These are phyloP conservation scores for Excalfactoria chinensis DNA, from an alignment of 2,113 vertebrate species.

Conservation along the genomic window DNA sequence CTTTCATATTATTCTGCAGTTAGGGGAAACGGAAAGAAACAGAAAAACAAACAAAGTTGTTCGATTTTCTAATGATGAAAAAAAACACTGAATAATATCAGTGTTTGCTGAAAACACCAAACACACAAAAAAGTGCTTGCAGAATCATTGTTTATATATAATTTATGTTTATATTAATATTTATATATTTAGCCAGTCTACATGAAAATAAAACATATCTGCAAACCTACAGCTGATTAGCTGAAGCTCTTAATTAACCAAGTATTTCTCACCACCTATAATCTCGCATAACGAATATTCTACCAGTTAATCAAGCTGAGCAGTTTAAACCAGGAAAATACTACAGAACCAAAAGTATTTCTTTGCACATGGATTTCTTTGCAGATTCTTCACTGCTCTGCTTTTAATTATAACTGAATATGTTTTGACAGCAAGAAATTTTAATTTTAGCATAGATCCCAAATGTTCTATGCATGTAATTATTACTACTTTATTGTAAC, in stretches of 20 bases:
- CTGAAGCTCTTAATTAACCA: slow-evolving; percentile 58
- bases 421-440: neutral
- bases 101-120: neutral
- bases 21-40: neutral
- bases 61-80: too few relatives aligned
- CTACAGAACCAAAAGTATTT: slow-evolving; percentile 3
- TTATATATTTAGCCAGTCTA: neutral
- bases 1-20: neutral
- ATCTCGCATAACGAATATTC: slow-evolving; percentile 62
- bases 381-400: neutral
- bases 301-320: slow-evolving; percentile 54
- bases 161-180: too few relatives aligned
- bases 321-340: slow-evolving; percentile 44
- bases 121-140: neutral
- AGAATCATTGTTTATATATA: neutral
- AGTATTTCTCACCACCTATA: slow-evolving; percentile 27
- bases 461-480: slow-evolving; percentile 17
- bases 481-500: neutral
- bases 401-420: slow-evolving; percentile 28
- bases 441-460: neutral
- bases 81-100: neutral
- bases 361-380: slow-evolving; percentile 7
- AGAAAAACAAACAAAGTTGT: neutral
- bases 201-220: slow-evolving; percentile 47
- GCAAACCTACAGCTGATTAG: slow-evolving; percentile 49